A percentile compares a stretch with the other conserved stretches of the same genome.
These are phyloP conservation scores for Pachyrhynchus sulphureomaculatus DNA, from an alignment of 1,140 invertebrate species.

Conservation along the genomic window DNA sequence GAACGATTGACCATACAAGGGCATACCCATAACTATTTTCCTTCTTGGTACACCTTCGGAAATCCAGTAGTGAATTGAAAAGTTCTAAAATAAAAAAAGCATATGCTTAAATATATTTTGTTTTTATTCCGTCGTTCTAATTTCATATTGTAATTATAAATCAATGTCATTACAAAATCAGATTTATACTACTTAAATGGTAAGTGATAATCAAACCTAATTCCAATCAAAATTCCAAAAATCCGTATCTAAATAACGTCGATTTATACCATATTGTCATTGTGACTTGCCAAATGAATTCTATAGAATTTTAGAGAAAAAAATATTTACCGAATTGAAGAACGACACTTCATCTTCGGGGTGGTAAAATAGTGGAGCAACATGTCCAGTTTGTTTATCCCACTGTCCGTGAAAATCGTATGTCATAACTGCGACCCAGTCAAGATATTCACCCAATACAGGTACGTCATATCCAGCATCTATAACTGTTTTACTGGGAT, in stretches of 20 bases:
- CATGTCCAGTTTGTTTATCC: slow-evolving; percentile 81
- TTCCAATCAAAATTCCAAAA: too few species aligned
- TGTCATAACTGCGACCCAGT: slow-evolving; percentile 82
- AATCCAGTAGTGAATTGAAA: slow-evolving; percentile 86
- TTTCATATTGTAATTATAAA: background rate
- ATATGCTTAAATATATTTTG: background rate
- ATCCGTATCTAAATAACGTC: too few species aligned
- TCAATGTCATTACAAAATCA: slow-evolving; percentile 15
- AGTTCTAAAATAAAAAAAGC: slow-evolving; percentile 65
- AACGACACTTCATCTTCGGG: slow-evolving; percentile 73
- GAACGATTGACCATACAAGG: slow-evolving; percentile 87
- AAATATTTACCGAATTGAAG: slow-evolving; percentile 65
- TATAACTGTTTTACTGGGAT: slow-evolving; percentile 83
- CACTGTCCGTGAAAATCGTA: slow-evolving; percentile 87
- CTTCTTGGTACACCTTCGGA: slow-evolving; percentile 74
- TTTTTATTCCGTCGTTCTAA: background rate
- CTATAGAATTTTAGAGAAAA: too few species aligned
- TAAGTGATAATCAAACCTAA: too few species aligned
- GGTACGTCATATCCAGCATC: slow-evolving; percentile 82
- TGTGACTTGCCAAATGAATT: too few species aligned
- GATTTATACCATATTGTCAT: too few species aligned
- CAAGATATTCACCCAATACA: slow-evolving; percentile 67
- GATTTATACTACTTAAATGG: too few species aligned
- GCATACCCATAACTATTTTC: slow-evolving; percentile 86
- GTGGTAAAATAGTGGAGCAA: slow-evolving; percentile 78